A percentile compares a stretch with the other conserved stretches of the same genome.
These are phyloP conservation scores for Poecile montanus DNA, from an alignment of 2,797 vertebrate species.

Conservation along the genomic window DNA sequence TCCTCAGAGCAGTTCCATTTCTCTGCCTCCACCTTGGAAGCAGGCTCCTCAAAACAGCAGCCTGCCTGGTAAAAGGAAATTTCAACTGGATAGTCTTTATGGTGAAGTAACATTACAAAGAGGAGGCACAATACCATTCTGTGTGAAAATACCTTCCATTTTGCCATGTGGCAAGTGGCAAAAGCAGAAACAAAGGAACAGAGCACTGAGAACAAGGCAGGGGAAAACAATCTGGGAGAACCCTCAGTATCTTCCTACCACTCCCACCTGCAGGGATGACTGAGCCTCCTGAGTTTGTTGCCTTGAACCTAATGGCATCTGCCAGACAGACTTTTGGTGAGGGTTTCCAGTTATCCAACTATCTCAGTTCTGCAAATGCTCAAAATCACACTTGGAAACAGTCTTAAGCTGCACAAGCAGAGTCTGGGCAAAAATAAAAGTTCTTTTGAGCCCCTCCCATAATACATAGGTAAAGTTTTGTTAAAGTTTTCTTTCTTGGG, in stretches of 20 bases:
- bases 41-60: background rate
- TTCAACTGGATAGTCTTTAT: background rate
- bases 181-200: background rate
- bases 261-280: background rate
- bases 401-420: background rate
- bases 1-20: background rate
- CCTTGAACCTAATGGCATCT: background rate
- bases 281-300: fast-evolving
- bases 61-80: background rate
- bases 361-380: background rate
- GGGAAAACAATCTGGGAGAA: background rate
- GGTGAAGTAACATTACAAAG: background rate
- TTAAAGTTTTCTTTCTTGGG: background rate
- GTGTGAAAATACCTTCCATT: background rate
- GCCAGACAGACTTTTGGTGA: background rate
- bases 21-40: background rate
- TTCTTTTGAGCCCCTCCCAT: background rate
- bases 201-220: background rate
- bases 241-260: background rate
- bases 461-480: background rate
- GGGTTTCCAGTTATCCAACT: background rate
- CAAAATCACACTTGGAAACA: background rate
- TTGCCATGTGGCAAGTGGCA: background rate
- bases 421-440: background rate
- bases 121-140: background rate